phyloP scores from a whole-genome alignment of 2,113 vertebrate species.

The Pholis gunnellus region DNA sequence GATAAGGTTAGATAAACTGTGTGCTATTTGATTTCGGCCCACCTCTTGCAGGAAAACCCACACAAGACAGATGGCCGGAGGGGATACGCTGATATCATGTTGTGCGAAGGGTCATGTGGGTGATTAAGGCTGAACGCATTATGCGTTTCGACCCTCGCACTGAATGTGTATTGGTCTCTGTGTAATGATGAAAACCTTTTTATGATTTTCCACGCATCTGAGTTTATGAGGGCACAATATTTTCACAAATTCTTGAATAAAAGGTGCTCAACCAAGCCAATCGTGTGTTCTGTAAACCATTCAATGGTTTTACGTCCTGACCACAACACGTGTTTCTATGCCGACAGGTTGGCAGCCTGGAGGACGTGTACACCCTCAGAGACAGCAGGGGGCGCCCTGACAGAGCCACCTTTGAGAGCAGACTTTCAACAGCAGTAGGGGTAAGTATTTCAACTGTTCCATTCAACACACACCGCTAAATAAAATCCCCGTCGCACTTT shows the following conservation, averaged over 20 bases:
- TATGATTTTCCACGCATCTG: not conserved
- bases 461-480: slow-evolving; percentile 13
- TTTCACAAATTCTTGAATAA: not conserved
- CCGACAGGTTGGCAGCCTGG: slow-evolving; percentile 75
- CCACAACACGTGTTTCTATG: slow-evolving; percentile 14
- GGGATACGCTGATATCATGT: slow-evolving; percentile 64
- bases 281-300: not conserved
- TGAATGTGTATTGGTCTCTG: slow-evolving; percentile 11
- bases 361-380: slow-evolving; percentile 66
- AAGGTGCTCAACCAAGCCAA: slow-evolving; percentile 4
- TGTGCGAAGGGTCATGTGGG: slow-evolving; percentile 57
- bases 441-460: slow-evolving; percentile 59
- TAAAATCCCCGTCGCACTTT: slow-evolving; percentile 15
- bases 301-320: slow-evolving; percentile 19
- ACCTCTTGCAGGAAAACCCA: slow-evolving; percentile 68
- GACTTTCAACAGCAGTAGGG: slow-evolving; percentile 46
- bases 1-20: slow-evolving; percentile 88
- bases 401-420: slow-evolving; percentile 67
- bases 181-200: slow-evolving; percentile 25
- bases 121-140: slow-evolving; percentile 60
- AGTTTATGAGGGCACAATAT: not conserved
- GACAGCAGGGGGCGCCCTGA: slow-evolving; percentile 75
- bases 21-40: slow-evolving; percentile 81
- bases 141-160: slow-evolving; percentile 42
- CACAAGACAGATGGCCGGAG: slow-evolving; percentile 73